Conservation (phyloP, 2,797 vertebrate genomes). For the Syngnathus acus region DNA sequence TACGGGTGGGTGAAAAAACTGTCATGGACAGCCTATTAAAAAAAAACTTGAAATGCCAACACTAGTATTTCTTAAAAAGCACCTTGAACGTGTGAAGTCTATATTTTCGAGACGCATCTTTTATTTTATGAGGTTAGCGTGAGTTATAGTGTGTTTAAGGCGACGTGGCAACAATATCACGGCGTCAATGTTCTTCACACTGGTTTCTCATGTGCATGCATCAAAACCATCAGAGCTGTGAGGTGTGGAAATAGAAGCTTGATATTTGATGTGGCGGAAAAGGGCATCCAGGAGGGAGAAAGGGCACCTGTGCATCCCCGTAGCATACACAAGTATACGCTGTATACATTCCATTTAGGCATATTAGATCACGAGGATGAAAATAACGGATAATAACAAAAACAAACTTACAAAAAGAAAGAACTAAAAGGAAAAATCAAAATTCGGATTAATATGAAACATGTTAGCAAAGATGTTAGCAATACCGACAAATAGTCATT, state of each 20-base stretch:
- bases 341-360: neutral
- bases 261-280: constrained; percentile 34
- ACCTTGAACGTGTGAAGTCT: neutral
- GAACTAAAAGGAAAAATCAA: neutral
- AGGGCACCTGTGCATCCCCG: constrained; percentile 9
- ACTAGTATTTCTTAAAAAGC: neutral
- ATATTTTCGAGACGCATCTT: neutral
- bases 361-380: neutral
- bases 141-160: neutral
- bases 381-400: neutral
- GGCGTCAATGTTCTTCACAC: neutral
- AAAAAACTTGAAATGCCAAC: neutral
- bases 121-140: neutral
- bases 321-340: neutral
- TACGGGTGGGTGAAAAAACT: too few species aligned
- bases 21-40: neutral
- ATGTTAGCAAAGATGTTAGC: too few species aligned
- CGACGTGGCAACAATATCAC: neutral
- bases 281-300: constrained; percentile 20
- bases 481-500: neutral
- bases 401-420: neutral
- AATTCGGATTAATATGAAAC: too few species aligned
- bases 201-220: neutral
- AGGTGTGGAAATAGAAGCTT: constrained; percentile 24
- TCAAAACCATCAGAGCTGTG: constrained; percentile 1